A percentile compares a stretch with the other conserved stretches of the same genome.
These are phyloP conservation scores for Epinephelus fuscoguttatus DNA, from an alignment of 2,113 vertebrate species.

Conservation along the genomic window DNA sequence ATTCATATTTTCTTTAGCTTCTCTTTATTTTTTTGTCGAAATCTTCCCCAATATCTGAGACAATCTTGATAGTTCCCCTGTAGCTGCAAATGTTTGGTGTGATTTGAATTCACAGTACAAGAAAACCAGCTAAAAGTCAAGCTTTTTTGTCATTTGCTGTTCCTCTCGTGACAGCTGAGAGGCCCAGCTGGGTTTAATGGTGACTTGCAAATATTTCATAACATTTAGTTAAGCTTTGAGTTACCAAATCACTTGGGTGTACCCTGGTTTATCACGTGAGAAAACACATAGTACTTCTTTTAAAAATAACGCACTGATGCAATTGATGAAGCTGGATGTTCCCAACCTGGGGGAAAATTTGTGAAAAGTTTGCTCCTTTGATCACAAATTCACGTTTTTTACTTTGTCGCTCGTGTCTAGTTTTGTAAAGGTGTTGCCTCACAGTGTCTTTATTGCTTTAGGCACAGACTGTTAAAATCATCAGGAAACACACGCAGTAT, in stretches of 20 bases:
- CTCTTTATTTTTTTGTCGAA: background rate
- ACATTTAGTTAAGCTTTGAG: constrained; percentile 7
- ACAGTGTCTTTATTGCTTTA: background rate
- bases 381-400: background rate
- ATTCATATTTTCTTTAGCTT: background rate
- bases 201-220: constrained; percentile 31
- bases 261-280: background rate
- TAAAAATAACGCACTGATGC: constrained; percentile 22
- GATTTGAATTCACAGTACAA: background rate
- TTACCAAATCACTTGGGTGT: constrained; percentile 27
- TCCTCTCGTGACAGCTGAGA: background rate
- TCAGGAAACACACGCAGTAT: background rate
- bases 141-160: background rate
- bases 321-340: constrained; percentile 8
- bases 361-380: background rate
- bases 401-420: background rate
- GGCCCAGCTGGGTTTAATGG: background rate
- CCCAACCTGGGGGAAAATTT: background rate
- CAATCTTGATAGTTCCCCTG: background rate
- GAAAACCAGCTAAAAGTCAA: background rate
- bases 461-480: background rate
- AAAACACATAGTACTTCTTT: constrained; percentile 18
- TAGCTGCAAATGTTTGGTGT: background rate
- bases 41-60: background rate
- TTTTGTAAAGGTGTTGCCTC: background rate